These are phyloP conservation scores for Propsilocerus akamusi DNA, from an alignment of 1,140 invertebrate species.

Conservation along the genomic window DNA sequence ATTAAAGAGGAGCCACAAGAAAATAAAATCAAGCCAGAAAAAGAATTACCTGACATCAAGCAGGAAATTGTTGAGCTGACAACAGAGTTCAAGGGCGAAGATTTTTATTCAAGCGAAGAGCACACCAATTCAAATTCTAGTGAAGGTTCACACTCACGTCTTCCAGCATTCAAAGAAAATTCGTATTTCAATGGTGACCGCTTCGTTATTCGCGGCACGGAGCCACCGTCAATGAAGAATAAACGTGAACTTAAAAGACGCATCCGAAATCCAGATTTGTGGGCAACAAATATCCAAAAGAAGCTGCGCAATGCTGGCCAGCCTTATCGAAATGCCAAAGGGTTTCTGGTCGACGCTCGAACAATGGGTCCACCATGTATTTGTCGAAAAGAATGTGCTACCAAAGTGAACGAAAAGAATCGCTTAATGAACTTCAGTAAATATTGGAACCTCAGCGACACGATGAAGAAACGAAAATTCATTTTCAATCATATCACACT, in stretches of 20 bases:
- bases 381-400: neutral
- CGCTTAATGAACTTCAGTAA: neutral
- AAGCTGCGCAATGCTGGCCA: neutral
- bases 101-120: neutral
- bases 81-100: neutral
- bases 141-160: neutral
- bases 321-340: neutral
- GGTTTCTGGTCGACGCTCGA: neutral
- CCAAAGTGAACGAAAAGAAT: neutral
- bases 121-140: neutral
- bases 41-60: neutral
- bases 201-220: neutral
- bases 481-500: neutral
- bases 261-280: neutral
- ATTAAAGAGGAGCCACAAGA: neutral
- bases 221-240: neutral
- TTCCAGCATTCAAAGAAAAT: neutral
- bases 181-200: neutral
- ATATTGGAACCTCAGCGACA: neutral
- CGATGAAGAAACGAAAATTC: neutral
- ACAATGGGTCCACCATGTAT: neutral
- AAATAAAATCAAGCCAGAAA: neutral
- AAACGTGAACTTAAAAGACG: neutral
- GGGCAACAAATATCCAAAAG: neutral
- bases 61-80: neutral